Evolutionary conservation across 2,888 invertebrate species (phyloP).

Genomic region (Orthonychiurus folsomi): DNA sequence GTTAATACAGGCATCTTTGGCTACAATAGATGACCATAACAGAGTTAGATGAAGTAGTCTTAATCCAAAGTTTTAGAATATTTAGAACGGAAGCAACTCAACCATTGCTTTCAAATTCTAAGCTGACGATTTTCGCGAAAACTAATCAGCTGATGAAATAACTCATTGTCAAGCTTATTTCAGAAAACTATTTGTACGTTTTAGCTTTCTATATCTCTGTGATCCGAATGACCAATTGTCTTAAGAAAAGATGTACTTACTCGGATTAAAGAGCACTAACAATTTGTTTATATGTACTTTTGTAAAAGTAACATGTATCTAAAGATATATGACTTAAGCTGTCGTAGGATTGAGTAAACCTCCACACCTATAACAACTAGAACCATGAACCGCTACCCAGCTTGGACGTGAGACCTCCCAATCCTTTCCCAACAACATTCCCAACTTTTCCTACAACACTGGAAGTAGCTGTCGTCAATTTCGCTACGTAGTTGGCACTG

Average conservation of each 20-base stretch:
- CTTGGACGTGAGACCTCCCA: constrained; percentile 81
- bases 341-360: neutral
- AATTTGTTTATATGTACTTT: neutral
- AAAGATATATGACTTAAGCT: constrained; percentile 2
- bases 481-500: constrained; percentile 61
- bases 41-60: neutral
- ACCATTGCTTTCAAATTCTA: neutral
- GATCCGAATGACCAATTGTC: no score
- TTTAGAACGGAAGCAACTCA: neutral
- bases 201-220: no score
- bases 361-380: constrained; percentile 25
- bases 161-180: no score
- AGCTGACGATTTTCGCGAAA: neutral
- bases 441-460: constrained; percentile 81
- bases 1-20: neutral
- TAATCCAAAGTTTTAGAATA: neutral
- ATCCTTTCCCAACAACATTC: constrained; percentile 80
- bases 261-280: neutral
- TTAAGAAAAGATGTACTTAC: no score
- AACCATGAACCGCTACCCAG: constrained; percentile 56
- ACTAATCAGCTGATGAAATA: no score
- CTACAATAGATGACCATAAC: neutral
- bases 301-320: constrained; percentile 3
- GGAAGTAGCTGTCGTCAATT: constrained; percentile 68
- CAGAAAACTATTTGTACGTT: no score